phyloP scores from a whole-genome alignment of 2,888 invertebrate species.

The Anoplius nigerrimus region DNA sequence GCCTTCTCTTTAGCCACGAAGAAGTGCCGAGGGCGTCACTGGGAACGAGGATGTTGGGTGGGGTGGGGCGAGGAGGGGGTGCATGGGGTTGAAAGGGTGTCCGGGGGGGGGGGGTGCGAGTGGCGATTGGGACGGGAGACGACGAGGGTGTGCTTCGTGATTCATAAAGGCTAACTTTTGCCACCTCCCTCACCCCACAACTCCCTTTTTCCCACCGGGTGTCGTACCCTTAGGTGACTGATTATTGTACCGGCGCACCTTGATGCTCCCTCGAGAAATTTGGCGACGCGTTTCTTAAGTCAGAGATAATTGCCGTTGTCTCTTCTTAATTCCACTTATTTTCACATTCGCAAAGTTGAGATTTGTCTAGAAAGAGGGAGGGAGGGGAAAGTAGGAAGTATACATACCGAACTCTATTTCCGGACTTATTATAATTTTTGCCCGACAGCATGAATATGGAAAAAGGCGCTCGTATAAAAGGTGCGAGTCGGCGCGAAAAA shows the following conservation, averaged over 20 bases:
- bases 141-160: not conserved
- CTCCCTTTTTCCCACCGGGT: not conserved
- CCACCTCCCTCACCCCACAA: not conserved
- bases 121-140: not conserved
- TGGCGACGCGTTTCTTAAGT: no score
- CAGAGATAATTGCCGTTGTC: no score
- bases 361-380: no score
- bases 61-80: not conserved
- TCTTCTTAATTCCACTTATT: no score
- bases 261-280: no score
- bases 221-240: conserved; percentile 1
- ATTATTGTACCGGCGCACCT: not conserved
- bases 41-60: not conserved
- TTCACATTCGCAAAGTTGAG: no score
- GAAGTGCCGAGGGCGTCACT: conserved; percentile 28
- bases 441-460: no score
- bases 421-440: no score
- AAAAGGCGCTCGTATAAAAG: no score
- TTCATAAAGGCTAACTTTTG: conserved; percentile 7
- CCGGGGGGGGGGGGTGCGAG: not conserved
- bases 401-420: no score
- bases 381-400: no score
- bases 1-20: conserved; percentile 52
- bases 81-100: not conserved
- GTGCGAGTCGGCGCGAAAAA: no score